Percentiles rank a stretch among this genome's conserved stretches.
These are phyloP conservation scores for Chaenodraco wilsoni DNA, from an alignment of 2,797 vertebrate species.

Conservation along the genomic window DNA sequence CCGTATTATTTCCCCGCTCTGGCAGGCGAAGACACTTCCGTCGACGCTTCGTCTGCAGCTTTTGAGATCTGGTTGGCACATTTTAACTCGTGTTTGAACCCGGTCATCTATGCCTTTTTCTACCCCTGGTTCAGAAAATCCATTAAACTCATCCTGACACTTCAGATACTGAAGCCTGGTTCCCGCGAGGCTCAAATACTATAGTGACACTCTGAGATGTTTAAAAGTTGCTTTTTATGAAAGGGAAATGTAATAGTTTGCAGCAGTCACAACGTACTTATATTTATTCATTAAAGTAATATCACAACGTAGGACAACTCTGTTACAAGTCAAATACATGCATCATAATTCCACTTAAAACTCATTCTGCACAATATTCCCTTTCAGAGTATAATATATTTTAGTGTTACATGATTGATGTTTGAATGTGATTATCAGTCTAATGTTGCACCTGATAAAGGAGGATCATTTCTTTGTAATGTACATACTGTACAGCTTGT, in stretches of 20 bases:
- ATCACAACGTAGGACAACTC: too few species aligned
- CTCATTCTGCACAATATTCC: too few species aligned
- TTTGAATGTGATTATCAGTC: too few species aligned
- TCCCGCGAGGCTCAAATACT: slow-evolving; percentile 35
- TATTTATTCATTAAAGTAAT: too few species aligned
- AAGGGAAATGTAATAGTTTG: background rate
- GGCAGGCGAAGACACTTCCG: slow-evolving; percentile 17
- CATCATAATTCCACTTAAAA: too few species aligned
- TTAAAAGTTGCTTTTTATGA: background rate
- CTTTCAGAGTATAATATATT: too few species aligned
- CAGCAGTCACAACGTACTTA: too few species aligned
- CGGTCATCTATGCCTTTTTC: slow-evolving; percentile 57
- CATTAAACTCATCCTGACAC: slow-evolving; percentile 42
- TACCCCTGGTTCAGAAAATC: slow-evolving; percentile 66
- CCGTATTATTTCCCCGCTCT: slow-evolving; percentile 62
- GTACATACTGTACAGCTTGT: too few species aligned
- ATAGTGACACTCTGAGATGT: background rate
- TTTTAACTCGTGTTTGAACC: slow-evolving; percentile 71
- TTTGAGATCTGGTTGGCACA: slow-evolving; percentile 65
- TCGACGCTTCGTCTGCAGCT: slow-evolving; percentile 20
- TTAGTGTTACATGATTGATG: too few species aligned
- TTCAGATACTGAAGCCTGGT: slow-evolving; percentile 51
- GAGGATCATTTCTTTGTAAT: too few species aligned
- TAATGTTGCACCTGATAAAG: too few species aligned
- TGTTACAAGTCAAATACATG: too few species aligned